Base-by-base conservation (phyloP, 2,113 vertebrate genomes). In the Hippocampus guttulatus region DNA sequence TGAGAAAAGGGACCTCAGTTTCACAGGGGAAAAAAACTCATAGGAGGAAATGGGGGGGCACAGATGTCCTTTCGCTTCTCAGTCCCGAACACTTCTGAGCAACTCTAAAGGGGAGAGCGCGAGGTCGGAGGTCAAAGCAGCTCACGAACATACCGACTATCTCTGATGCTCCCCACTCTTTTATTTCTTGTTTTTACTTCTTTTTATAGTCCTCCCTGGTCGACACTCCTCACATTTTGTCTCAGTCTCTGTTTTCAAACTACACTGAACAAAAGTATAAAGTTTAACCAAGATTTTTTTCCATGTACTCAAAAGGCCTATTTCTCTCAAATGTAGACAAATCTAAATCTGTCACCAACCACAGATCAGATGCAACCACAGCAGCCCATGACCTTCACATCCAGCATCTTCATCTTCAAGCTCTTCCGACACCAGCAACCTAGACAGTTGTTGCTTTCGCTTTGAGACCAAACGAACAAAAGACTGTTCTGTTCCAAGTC, bases 41-140 rank as follows among this genome's bases (percentile, higher is more conserved):
- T 49, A 75, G 74, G 76, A 79, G 58, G 49, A 74, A 47, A 45
- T 41, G 65, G 67, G 69, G 45, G 55, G 33, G 33, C 33, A 38
- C 89, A 90, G 89, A 88, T 92, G 90, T 91, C 91, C 85, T 76
- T 80, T 88, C 78, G 80, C 83, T 85, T 87, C 84, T 78, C 81
- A 77, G 84, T 38, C 33, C 79, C 71, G 38, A 81, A 79, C 64
- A 72, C 84, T 75, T 88, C 89, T 90, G 85, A 88, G 84, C 77
- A 12, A 76, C 89, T 92, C 88, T 85, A 82, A 90, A 85, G 85
- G 85, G 85, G 84, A 88, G 79, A 82, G 73, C 54, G 51, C 51
- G 30, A 79, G 85, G 84, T 75, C 89, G 85, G 69, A 88, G 88
- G 89, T 90, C 84, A 88, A 77, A 63, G 69, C 75, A 77, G 85